Base-by-base conservation (phyloP, 92 coral and sea anemone species). In the Epizoanthus fatuus region DNA sequence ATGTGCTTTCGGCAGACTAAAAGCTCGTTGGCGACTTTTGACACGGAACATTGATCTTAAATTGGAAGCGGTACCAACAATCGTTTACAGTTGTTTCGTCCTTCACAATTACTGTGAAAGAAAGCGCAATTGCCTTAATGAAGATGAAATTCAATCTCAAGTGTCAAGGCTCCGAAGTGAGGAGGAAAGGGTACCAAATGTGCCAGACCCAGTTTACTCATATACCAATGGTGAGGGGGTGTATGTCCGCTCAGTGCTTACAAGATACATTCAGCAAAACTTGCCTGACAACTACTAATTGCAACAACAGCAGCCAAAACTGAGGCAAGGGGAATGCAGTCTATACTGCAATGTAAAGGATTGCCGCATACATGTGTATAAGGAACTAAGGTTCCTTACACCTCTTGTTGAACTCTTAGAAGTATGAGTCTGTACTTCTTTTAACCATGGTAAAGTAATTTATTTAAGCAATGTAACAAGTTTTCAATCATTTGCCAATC, bases 251-350 rank as follows among this genome's bases (percentile, higher is more conserved):
- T 38, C 76, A 63, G 81, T 85, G 75, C 70, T 85, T 22, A 75
- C 88, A 7, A 85, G 29, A 44, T 85, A 75, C 88, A 63, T 75
- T 38, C 84, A 85, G 52, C 88, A 85, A 60, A 75, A 75, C 74
- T 29, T 85, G 42, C 88, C 88, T 20, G 84, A 63, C 70, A 79
- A 64, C 70, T 85, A 85, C 84, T 85, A 68, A 85, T 35, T 76
- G 25, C 71, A 60, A 59, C 65, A 16, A 59, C 65, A 16, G 65
- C 19, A 59, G 65, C 22, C 65, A 59, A 19, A 59, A 59, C 25
- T 16, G 65, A 59, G 65, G 22, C 65, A 59, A 59, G 22, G 35
- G 10, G 65, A 59, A 59, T 59, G 65, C 65, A 19, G 29, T 59
- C 64, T 59, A 16, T 16, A 59, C 19, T 16, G 65, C 19, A 59